Evolutionary conservation across 2,888 invertebrate species (phyloP).

Genomic region (Ophion costatus): DNA sequence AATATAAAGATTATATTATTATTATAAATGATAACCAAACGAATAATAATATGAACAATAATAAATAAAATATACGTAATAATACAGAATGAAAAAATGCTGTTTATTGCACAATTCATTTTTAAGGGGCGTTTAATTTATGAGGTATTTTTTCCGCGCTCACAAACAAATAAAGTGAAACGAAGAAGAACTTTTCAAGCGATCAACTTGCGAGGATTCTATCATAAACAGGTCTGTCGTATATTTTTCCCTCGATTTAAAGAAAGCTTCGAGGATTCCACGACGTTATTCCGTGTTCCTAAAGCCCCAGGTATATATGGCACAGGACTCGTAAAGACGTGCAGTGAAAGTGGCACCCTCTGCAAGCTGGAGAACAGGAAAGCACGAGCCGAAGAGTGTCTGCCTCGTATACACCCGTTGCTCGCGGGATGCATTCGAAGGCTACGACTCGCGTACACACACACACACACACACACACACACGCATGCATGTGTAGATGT

Average conservation of each 20-base stretch:
- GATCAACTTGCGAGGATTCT: constrained; percentile 11
- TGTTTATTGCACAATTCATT: background rate
- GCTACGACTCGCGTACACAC: background rate
- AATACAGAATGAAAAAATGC: no score
- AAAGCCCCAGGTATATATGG: background rate
- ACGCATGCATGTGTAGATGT: no score
- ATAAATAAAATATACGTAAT: no score
- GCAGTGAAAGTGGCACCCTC: constrained; percentile 43
- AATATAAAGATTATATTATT: no score
- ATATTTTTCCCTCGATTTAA: background rate
- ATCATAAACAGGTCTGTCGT: background rate
- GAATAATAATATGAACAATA: no score
- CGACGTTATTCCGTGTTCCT: background rate
- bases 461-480: no score
- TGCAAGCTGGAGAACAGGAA: background rate
- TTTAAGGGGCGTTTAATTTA: background rate
- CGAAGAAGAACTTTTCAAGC: background rate
- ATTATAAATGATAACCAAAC: no score
- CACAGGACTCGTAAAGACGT: constrained; percentile 49
- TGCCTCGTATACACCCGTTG: background rate
- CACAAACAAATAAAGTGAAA: background rate
- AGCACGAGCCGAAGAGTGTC: background rate
- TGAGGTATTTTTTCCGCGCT: background rate
- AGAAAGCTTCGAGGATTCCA: background rate
- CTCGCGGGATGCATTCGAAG: background rate